Evolutionary conservation across 2,888 invertebrate species (phyloP), one percentile per base, ranked within the genome.

Genomic region (Gasteruption jaculator): DNA sequence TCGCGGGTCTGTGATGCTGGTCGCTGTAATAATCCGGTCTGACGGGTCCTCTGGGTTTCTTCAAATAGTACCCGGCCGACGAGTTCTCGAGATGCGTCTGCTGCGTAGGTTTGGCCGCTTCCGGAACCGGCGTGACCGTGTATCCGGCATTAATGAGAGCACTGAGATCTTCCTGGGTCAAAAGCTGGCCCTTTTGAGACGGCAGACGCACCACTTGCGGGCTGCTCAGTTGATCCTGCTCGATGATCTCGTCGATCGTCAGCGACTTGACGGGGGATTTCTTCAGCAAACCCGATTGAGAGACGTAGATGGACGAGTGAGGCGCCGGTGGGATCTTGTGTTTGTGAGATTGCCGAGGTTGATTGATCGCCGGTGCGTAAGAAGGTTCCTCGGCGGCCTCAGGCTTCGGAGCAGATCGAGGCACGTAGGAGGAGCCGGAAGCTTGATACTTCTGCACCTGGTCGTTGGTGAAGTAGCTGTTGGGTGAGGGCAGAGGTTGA

Each of bases 141-240:
- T 68, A 70, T 4, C 68, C 68, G 4, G 68, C 66, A 26, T 65
- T 65, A 14, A 70, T 61, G 8, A 70, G 48, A 20, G 60, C 60
- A 2, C 64, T 56, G 10, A 68, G 45, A 32, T 70, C 68, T 11
- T 65, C 64, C 16, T 63, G 65, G 0, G 64, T 61, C 3, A 68
- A 32, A 0, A 61, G 49, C 14, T 56, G 48, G n/a, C 49, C 50
- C 22, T 62, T 67, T 1, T 61, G 50, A 3, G 56, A 50, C 1
- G 61, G 62, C 18, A 65, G 43, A 5, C 61, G 53, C 12, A 64
- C 51, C 8, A 63, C 47, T 24, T 61, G 63, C 0, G 58, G 59
- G 1, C 46, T 44, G 19, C 50, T 51, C 2, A 49, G 8, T 20
- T 63, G 64, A 40, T 63, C 61, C 19, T 61, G 58, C 12, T 65